Evolutionary conservation across 1,140 invertebrate genomes (phyloP), one percentile per base, ranked within the genome.

Genomic region (Drosophila tsacasi): DNA sequence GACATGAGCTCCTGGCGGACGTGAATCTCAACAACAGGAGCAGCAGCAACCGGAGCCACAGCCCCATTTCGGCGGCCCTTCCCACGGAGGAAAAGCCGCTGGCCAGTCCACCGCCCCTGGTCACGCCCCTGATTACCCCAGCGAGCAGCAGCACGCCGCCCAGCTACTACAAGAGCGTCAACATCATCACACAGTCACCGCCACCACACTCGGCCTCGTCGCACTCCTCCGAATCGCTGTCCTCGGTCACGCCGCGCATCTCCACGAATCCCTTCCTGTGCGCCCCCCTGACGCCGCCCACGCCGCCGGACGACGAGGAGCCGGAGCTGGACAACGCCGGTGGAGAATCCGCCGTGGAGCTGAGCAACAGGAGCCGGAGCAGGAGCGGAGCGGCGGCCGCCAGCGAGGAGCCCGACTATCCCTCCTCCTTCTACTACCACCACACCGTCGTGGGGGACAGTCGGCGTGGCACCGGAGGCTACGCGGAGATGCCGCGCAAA

Each of bases 181-280:
- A 92, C 60, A 92, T 92, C 40, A 91, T 91, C 10, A 93, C 93
- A n/a, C 93, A 92, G 50, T 92, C 90, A 37, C 91, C 91, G 61
- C 81, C 93, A 60, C 91, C 92, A 50, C 79, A 93, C 61, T 85
- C 93, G 65, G 73, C 79, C 62, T 92, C 93, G 21, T 94, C 94
- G 15, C 93, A 94, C 30, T 94, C 94, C 77, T 93, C 94, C 32
- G 93, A 93, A 74, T 93, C 93, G 44, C 67, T 93, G 69, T 93
- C 93, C 67, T 93, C 91, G 60, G 93, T 91, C 25, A 93, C 92
- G 93, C 83, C 94, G 81, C 81, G 92, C 57, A 93, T 93, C 23
- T 93, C 92, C 6, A 93, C 92, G 30, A 93, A 93, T 84, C 92
- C 92, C 8, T 93, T 93, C 54, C 76, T 93, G n/a, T 91, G 89